phyloP scores from a whole-genome alignment of 2,888 invertebrate species.

The Celastrina argiolus region DNA sequence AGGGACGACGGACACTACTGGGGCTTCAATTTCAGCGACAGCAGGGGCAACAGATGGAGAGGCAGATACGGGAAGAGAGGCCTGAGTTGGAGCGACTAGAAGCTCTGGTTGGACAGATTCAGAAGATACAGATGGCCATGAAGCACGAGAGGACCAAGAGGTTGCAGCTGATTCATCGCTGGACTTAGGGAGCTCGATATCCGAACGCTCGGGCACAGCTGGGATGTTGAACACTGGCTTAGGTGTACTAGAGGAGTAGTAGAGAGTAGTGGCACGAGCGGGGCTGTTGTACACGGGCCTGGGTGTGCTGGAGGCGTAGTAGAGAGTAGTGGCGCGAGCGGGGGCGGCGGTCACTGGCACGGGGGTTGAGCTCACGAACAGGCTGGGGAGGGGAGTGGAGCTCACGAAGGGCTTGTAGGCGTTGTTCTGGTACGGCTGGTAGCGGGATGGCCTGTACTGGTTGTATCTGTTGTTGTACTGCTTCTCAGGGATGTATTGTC shows the following conservation, averaged over 20 bases:
- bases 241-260: neutral
- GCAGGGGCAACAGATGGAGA: slow-evolving; percentile 6
- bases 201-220: neutral
- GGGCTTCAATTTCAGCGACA: slow-evolving; percentile 21
- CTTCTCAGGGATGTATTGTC: slow-evolving; percentile 30
- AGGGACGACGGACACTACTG: slow-evolving; percentile 2
- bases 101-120: neutral
- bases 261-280: no score
- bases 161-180: neutral
- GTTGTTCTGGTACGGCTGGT: slow-evolving; percentile 29
- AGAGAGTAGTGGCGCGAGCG: neutral
- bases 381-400: neutral
- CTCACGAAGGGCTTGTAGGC: slow-evolving; percentile 29
- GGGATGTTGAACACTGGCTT: neutral
- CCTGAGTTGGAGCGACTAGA: neutral
- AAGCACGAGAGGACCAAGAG: slow-evolving; percentile 1
- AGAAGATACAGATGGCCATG: neutral
- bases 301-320: no score
- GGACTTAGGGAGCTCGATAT: neutral
- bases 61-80: slow-evolving; percentile 19
- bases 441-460: slow-evolving; percentile 23
- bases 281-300: neutral
- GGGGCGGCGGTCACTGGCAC: neutral
- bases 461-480: slow-evolving; percentile 28
- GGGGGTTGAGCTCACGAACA: neutral